These are phyloP conservation scores for Gasterosteus nipponicus DNA, from an alignment of 2,113 vertebrate genomes.

Conservation along the genomic window DNA sequence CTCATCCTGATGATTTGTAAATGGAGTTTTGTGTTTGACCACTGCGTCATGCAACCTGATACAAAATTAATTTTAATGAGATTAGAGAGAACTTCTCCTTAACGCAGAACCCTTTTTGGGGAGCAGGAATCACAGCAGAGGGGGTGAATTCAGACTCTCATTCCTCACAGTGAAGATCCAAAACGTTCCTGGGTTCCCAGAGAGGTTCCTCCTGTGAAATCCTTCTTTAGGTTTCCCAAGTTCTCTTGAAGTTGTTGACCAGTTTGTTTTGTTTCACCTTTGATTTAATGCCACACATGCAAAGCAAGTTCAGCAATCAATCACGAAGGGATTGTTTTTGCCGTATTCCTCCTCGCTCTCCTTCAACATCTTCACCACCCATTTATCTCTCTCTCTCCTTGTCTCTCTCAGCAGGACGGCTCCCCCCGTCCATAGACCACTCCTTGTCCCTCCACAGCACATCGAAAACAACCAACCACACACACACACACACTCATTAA, in stretches of 20 bases:
- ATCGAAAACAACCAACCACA: slow-evolving; percentile 49
- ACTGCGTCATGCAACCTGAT: too few species aligned
- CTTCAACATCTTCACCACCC: slow-evolving; percentile 53
- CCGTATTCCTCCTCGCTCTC: slow-evolving; percentile 18
- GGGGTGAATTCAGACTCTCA: background rate
- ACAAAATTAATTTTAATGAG: too few species aligned
- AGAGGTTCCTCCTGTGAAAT: background rate
- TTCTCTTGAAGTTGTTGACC: slow-evolving; percentile 8
- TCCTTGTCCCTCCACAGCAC: slow-evolving; percentile 41
- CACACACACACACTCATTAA: slow-evolving; percentile 52
- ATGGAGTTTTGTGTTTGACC: background rate
- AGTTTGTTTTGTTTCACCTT: slow-evolving; percentile 12
- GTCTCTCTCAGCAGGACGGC: slow-evolving; percentile 51
- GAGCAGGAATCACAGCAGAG: background rate
- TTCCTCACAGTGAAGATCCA: background rate
- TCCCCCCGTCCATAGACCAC: slow-evolving; percentile 33
- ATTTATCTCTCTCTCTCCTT: slow-evolving; percentile 54
- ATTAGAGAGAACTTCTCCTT: background rate
- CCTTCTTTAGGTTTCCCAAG: background rate
- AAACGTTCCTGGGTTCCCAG: background rate
- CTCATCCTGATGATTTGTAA: background rate
- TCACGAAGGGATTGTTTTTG: slow-evolving; percentile 49
- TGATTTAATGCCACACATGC: background rate
- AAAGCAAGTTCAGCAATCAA: slow-evolving; percentile 53
- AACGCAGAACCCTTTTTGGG: background rate